Base-by-base conservation (phyloP, 2,888 invertebrate species). In the Steinernema hermaphroditum region DNA sequence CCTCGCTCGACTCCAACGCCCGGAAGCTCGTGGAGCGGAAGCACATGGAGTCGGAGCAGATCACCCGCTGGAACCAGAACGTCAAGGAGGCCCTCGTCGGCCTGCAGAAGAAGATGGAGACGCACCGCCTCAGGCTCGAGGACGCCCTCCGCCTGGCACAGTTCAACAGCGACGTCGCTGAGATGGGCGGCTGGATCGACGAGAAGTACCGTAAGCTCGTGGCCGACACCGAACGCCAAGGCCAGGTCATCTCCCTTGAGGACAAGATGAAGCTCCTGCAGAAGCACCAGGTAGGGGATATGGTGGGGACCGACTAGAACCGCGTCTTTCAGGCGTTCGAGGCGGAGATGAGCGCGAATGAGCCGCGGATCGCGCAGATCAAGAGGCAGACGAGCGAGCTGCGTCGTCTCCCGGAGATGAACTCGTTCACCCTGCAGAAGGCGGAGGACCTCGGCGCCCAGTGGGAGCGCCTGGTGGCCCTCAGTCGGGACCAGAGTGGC, bases 181-280 rank as follows among this genome's bases (percentile, higher is more conserved):
- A 89, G 86, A 87, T 88, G 77, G 87, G 87, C 74, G 83, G 86
- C 4, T 89, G 89, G 89, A 87, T 89, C 54, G 88, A 88, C 75
- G 89, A 89, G 72, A 88, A 88, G 76, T 80, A 87, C 76, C 87
- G 87, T 76, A 75, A 69, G 1, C 80, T 86, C 1, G 85, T 84
- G 0, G 79, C 83, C 62, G 87, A 87, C 72, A 87, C 0, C 91
- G 91, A 75, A 77, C 90, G 91, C 73, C 91, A 91, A 29, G 92
- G 93, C 85, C 92, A 93, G 6, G 92, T 92, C 0, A 92, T 91
- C 84, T 89, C 89, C 76, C 89, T 97, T 1, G 94, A 96, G 85
- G 96, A 95, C 84, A 97, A 97, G 89, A 94, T 97, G 81, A 94
- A 94, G 88, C 93, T 93, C 85, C 89, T 96, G 41, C 94, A 95